These are phyloP conservation scores for Unio pictorum DNA, from an alignment of 2,888 invertebrate genomes.

Conservation along the genomic window DNA sequence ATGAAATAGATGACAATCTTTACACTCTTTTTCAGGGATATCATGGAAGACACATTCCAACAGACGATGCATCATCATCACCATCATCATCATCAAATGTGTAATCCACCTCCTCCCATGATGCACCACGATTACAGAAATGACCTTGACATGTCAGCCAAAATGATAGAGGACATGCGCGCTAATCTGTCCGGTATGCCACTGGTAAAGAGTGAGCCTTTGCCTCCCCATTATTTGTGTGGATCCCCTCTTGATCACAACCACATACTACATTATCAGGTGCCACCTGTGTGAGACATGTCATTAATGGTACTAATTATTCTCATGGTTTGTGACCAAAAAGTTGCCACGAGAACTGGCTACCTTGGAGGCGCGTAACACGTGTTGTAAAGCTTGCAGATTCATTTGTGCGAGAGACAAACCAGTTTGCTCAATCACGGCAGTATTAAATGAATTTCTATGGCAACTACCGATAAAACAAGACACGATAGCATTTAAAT, in stretches of 20 bases:
- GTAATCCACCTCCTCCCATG: conserved; percentile 40
- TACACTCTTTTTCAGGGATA: conserved; percentile 31
- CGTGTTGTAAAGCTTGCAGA: no score
- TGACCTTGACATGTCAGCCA: conserved; percentile 46
- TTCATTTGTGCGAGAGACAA: no score
- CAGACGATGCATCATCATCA: conserved; percentile 43
- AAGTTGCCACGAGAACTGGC: no score
- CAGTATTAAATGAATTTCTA: no score
- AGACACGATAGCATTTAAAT: no score
- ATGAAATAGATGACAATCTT: no score
- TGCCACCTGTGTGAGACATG: conserved; percentile 42
- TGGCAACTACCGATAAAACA: no score
- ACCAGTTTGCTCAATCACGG: no score
- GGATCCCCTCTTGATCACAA: conserved; percentile 42
- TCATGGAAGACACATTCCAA: conserved; percentile 43
- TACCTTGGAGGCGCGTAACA: no score
- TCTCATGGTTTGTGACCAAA: no score
- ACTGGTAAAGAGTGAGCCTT: conserved; percentile 50
- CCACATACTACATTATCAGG: conserved; percentile 47
- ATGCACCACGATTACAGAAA: conserved; percentile 51
- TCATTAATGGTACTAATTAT: no score
- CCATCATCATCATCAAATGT: conserved; percentile 22
- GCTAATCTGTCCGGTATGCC: conserved; percentile 39
- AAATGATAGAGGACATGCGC: conserved; percentile 52
- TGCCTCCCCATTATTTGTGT: conserved; percentile 50